Evolutionary conservation across 2,113 vertebrate genomes (phyloP).

Genomic region (Sula dactylatra): DNA sequence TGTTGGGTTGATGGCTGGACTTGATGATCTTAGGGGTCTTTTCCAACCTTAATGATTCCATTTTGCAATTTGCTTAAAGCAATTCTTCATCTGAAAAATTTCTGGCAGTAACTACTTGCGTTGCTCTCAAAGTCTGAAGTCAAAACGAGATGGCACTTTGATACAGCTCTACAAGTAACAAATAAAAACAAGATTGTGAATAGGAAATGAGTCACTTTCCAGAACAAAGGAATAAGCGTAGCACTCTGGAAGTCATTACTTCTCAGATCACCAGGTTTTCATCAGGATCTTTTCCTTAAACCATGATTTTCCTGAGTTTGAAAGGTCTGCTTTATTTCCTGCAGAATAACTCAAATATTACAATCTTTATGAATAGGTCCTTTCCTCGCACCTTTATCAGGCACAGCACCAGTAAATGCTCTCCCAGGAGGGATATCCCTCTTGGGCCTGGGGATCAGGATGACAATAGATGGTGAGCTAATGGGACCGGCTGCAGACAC

Average conservation of each 20-base stretch:
- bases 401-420: not conserved
- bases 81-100: not conserved
- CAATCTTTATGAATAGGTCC: not conserved
- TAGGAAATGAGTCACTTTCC: not conserved
- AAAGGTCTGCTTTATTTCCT: not conserved
- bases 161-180: not conserved
- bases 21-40: too few relatives aligned
- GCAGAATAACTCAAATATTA: not conserved
- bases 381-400: not conserved
- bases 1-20: too few relatives aligned
- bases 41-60: too few relatives aligned
- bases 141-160: not conserved
- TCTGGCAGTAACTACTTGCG: not conserved
- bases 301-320: not conserved
- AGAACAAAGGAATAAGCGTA: not conserved
- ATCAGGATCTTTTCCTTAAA: not conserved
- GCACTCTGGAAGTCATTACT: not conserved
- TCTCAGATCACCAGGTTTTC: not conserved
- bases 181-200: not conserved
- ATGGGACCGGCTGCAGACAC: not conserved
- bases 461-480: not conserved
- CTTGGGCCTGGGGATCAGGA: not conserved
- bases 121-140: not conserved
- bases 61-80: not conserved
- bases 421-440: not conserved